These are phyloP conservation scores for Pelobates fuscus DNA, from an alignment of 2,113 vertebrate species.

Conservation along the genomic window DNA sequence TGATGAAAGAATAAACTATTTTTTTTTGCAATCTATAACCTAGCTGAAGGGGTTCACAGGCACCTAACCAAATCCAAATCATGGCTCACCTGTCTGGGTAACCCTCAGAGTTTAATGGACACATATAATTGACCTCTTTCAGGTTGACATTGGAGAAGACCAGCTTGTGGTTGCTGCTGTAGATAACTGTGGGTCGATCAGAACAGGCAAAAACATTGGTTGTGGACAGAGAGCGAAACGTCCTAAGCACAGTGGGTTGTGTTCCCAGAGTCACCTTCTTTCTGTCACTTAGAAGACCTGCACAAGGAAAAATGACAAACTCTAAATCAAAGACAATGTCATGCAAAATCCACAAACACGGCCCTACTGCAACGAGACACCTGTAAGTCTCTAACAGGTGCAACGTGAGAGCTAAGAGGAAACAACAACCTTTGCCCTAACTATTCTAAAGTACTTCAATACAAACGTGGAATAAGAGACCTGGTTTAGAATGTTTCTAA, in stretches of 20 bases:
- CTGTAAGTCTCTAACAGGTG: too few species aligned
- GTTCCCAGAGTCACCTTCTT: slow-evolving; percentile 98
- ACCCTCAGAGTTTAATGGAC: slow-evolving; percentile 95
- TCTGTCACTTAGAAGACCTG: slow-evolving; percentile 88
- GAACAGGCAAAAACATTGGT: slow-evolving; percentile 98
- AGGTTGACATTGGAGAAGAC: slow-evolving; percentile 99
- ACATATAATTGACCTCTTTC: slow-evolving; percentile 99
- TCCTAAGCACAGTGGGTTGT: slow-evolving; percentile 93
- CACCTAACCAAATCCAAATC: too few species aligned
- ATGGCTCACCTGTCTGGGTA: slow-evolving; percentile 90
- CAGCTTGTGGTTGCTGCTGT: slow-evolving; percentile 98
- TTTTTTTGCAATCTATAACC: too few species aligned
- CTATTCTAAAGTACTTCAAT: background rate
- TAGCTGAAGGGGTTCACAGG: too few species aligned
- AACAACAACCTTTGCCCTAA: too few species aligned
- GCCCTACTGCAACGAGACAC: background rate
- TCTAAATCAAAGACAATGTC: background rate
- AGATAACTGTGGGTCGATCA: slow-evolving; percentile 97
- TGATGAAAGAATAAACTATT: too few species aligned
- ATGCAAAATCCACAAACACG: background rate
- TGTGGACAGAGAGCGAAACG: slow-evolving; percentile 94
- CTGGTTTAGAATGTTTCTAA: too few species aligned
- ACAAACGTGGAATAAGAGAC: too few species aligned
- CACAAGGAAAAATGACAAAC: background rate
- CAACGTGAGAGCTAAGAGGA: too few species aligned